Evolutionary conservation across 1,140 invertebrate species (phyloP), one percentile per base, ranked within the genome.

Genomic region (Lineus longissimus): DNA sequence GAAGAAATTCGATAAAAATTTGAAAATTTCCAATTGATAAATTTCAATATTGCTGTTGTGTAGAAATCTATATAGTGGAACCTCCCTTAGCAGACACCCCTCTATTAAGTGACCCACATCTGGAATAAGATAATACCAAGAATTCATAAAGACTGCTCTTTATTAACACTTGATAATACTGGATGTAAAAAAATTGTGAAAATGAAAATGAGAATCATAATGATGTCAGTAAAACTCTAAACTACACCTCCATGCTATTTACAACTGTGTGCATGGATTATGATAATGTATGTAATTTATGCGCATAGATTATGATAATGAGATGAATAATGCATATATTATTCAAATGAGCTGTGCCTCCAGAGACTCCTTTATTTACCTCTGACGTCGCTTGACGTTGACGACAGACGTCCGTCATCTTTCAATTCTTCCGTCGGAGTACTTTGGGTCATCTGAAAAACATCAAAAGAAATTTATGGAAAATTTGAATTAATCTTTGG

Each of bases 381-480:
- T 25, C 30, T 31, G 36, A 31, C 55, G n/a, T 43, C 31, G 19
- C 43, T 25, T n/a, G 43, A 43, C 19, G 36, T 59, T 9, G 58
- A 41, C 4, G 58, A 59, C 27, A 59, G 27, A 6, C 58, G 36
- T 17, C 36, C 17, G 22, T 36, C 58, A 59, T 59, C 58, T 23
- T 43, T 36, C 0, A 29, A 13, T 59, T 59, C 58, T 1, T 59
- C 58, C 27, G 43, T 11, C 2, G 58, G 58, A 40, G 33, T 59
- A 17, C 58, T 59, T 43, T 59, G 58, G 4, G 58, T 59, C 58
- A 59, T 59, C 58, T 59, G 23, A 30, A 59, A 59, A 27, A 51
- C 4, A 51, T 51, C 54, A 55, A 23, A 30, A n/a, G n/a, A n/a
- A n/a, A n/a, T 22, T 22, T 36, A 36, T 36, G 33, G 33, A 36